Percentiles rank a stretch among this genome's conserved stretches.
These are phyloP conservation scores for Brachionus asplanchnoidis DNA, from an alignment of 1,140 invertebrate species.

Conservation along the genomic window DNA sequence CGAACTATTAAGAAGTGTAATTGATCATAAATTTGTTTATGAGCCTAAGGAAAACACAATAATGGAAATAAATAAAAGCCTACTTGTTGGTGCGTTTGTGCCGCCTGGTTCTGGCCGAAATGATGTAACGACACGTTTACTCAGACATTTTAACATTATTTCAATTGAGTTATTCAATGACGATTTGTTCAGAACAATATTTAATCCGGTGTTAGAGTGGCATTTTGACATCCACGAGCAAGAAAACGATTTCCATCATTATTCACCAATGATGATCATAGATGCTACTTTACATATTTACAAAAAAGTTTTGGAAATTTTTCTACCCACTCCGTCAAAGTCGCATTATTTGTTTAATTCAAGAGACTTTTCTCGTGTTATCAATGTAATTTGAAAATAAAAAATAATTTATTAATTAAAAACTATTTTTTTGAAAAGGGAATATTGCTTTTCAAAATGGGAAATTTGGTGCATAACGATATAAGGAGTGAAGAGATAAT, in stretches of 20 bases:
- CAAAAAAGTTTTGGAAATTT: conserved; percentile 43
- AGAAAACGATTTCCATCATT: neutral
- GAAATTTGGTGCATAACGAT: neutral
- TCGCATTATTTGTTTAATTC: conserved; percentile 92
- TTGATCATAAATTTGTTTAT: conserved; percentile 51
- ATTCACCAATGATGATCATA: conserved; percentile 29
- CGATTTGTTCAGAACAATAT: conserved; percentile 12
- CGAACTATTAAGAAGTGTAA: conserved; percentile 55
- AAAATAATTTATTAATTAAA: neutral
- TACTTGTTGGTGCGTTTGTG: conserved; percentile 55
- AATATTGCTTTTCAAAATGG: neutral
- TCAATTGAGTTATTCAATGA: conserved; percentile 25
- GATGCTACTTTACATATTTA: conserved; percentile 30
- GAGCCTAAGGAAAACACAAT: conserved; percentile 53
- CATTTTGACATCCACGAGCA: conserved; percentile 5
- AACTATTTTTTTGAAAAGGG: neutral
- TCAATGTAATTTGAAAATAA: neutral
- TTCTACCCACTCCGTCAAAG: conserved; percentile 82
- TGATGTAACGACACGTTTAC: conserved; percentile 53
- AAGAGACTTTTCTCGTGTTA: conserved; percentile 66
- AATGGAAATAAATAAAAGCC: conserved; percentile 51
- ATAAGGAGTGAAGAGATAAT: neutral
- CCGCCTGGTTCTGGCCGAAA: conserved; percentile 55
- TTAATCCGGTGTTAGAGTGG: conserved; percentile 14
- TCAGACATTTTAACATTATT: conserved; percentile 47